These are phyloP conservation scores for Phytoseiulus persimilis DNA, from an alignment of 2,888 invertebrate species.

Conservation along the genomic window DNA sequence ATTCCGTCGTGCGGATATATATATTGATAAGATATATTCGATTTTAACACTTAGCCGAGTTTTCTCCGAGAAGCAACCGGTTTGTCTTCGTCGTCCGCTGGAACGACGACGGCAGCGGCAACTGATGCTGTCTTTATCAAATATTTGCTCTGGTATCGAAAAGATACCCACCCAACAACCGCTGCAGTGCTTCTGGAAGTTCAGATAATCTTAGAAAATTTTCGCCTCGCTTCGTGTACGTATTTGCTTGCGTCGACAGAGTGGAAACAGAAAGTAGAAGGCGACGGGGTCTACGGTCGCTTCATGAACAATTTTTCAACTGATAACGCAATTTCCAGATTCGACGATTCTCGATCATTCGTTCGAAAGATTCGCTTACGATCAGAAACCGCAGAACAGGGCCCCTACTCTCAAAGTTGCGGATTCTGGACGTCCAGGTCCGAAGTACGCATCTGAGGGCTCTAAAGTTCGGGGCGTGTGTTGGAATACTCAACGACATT, in stretches of 20 bases:
- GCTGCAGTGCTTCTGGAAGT: background rate
- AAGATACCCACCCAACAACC: background rate
- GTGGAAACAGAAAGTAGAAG: background rate
- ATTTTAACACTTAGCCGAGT: conserved; percentile 5
- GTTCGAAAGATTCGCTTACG: background rate
- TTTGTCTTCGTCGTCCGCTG: background rate
- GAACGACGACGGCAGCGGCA: background rate
- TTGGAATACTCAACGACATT: too few species aligned
- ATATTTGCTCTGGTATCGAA: conserved; percentile 5
- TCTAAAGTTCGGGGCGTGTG: too few species aligned
- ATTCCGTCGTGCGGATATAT: background rate
- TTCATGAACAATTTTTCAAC: background rate
- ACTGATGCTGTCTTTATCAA: background rate
- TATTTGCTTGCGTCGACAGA: background rate
- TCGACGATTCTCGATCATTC: background rate
- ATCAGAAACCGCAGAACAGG: too few species aligned
- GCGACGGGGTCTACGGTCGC: background rate
- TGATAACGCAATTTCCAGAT: background rate
- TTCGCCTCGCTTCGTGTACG: background rate
- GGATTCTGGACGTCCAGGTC: too few species aligned
- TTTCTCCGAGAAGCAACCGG: background rate
- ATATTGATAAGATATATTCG: background rate
- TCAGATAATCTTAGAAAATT: background rate
- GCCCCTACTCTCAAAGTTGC: too few species aligned
- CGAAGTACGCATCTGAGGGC: too few species aligned